Evolutionary conservation across 2,888 invertebrate genomes (phyloP), one percentile per base, ranked within the genome.

Genomic region (Drosophila niveifrons): DNA sequence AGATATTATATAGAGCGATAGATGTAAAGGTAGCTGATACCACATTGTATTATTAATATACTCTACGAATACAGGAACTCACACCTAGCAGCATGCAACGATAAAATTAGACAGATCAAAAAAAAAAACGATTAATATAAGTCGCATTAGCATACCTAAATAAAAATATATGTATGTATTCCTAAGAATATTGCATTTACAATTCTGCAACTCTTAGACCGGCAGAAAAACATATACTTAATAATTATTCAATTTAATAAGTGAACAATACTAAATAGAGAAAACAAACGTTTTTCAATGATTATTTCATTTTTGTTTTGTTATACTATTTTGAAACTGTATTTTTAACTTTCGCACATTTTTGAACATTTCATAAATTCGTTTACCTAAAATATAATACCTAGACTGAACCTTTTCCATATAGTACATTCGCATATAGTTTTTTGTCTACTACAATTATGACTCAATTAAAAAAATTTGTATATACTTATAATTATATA

Each of bases 21-120:
- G 39, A 13, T 13, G 39, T 39, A 39, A 13, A n/a, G n/a, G 2
- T 39, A 39, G 39, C 34, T 10, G 11, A 34, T 34, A 34, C 70
- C 78, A 67, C 65, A 86, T 70, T 87, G 82, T 87, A 86, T 84
- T 87, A 88, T 64, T 86, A 55, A 56, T 23, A 46, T 50, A 44
- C 18, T 31, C 23, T 51, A 59, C 41, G 46, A 53, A 44, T 23
- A 41, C 64, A 51, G 88, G 88, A 88, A 83, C 89, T 66, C 72
- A 66, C 23, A 89, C 89, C 89, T 87, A 84, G 89, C 89, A 86
- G 47, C 71, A 83, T 56, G 57, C 63, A 69, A 65, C 48, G 2
- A 36, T 36, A 36, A 36, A 36, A 11, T 10, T 10, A 31, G 10
- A 9, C 31, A 31, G 9, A 36, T n/a, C 3, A 11, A 34, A 34